These are phyloP conservation scores for Pipistrellus pipistrellus DNA, from an alignment of 2,797 vertebrate genomes.

Conservation along the genomic window DNA sequence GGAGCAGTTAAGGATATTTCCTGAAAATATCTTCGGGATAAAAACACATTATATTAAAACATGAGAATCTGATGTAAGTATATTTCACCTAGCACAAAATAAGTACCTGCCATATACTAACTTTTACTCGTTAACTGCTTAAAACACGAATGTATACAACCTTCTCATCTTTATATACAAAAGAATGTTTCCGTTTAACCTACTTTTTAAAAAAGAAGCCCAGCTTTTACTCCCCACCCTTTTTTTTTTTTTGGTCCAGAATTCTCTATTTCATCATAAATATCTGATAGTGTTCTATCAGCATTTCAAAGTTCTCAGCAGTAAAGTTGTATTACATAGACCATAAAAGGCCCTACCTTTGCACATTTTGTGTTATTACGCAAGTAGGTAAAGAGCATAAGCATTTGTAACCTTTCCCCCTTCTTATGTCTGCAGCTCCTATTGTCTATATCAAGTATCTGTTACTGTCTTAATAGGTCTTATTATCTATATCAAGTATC, in stretches of 20 bases:
- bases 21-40: conserved; percentile 59
- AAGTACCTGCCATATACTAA: not conserved
- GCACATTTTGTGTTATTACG: not conserved
- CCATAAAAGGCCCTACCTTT: not conserved
- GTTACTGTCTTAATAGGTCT: not conserved
- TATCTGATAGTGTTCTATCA: not conserved
- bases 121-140: not conserved
- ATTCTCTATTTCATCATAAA: conserved; percentile 12
- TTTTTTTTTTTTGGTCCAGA: not conserved
- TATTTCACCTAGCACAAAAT: conserved; percentile 46
- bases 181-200: not conserved
- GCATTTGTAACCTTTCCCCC: not conserved
- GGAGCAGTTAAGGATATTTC: conserved; percentile 63
- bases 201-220: not conserved
- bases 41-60: conserved; percentile 69
- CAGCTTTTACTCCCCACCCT: too few species aligned
- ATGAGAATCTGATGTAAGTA: conserved; percentile 22
- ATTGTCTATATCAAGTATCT: not conserved
- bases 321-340: not conserved
- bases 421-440: not conserved
- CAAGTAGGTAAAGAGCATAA: not conserved
- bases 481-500: not conserved
- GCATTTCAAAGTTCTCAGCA: not conserved
- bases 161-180: not conserved
- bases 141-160: not conserved